These are phyloP conservation scores for Luffia ferchaultella DNA, from an alignment of 2,888 invertebrate species.

Conservation along the genomic window DNA sequence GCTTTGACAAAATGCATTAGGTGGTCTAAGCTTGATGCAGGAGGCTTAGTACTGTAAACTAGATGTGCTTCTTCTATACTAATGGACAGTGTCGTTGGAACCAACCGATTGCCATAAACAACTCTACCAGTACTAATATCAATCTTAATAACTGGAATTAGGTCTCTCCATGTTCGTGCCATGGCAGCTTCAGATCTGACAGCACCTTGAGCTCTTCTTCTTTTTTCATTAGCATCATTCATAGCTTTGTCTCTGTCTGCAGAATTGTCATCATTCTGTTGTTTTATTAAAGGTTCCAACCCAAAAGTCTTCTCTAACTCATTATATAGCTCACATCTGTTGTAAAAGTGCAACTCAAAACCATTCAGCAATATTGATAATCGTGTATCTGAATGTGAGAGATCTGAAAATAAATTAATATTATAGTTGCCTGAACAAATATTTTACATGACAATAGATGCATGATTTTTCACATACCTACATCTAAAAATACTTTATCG, in stretches of 20 bases:
- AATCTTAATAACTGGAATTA: slow-evolving; percentile 95
- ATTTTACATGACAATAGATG: no score
- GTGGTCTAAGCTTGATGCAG: slow-evolving; percentile 90
- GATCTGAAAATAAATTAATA: slow-evolving; percentile 76
- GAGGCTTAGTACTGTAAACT: slow-evolving; percentile 94
- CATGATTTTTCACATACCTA: no score
- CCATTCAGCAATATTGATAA: slow-evolving; percentile 92
- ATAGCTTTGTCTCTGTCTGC: slow-evolving; percentile 65
- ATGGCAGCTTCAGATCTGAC: slow-evolving; percentile 82
- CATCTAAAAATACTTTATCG: no score
- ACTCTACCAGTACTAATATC: slow-evolving; percentile 92
- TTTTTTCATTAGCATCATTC: slow-evolving; percentile 70
- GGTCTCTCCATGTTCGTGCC: slow-evolving; percentile 92
- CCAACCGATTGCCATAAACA: slow-evolving; percentile 93
- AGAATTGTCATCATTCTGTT: slow-evolving; percentile 63
- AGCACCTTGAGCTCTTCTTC: slow-evolving; percentile 53
- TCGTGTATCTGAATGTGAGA: slow-evolving; percentile 94
- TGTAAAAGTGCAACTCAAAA: slow-evolving; percentile 94
- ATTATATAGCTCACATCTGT: slow-evolving; percentile 87
- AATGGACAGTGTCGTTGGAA: slow-evolving; percentile 92
- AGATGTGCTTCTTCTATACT: slow-evolving; percentile 94
- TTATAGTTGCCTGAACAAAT: no score
- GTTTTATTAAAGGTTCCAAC: slow-evolving; percentile 79
- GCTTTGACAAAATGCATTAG: slow-evolving; percentile 97
- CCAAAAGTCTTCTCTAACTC: slow-evolving; percentile 89